Conservation (phyloP, 2,113 vertebrate genomes). For the Oceanodroma tethys region DNA sequence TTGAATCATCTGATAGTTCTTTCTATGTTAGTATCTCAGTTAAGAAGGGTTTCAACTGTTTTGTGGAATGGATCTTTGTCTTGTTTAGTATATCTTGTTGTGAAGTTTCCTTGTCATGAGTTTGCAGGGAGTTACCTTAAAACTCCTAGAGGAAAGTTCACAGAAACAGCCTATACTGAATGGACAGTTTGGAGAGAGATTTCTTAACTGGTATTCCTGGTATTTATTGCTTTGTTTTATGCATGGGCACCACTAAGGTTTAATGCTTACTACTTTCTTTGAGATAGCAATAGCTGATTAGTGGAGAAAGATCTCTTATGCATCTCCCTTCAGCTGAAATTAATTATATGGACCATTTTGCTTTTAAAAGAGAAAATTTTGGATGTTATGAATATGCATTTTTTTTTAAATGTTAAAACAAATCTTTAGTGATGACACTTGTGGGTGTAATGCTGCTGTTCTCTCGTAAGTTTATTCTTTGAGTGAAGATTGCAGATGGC, state of each 20-base stretch:
- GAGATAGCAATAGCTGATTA: not conserved
- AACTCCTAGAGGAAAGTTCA: not conserved
- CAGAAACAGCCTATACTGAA: not conserved
- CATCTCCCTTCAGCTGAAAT: not conserved
- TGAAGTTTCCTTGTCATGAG: not conserved
- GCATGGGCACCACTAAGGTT: not conserved
- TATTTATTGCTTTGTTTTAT: not conserved
- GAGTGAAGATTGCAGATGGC: conserved; percentile 24
- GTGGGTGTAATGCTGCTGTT: conserved; percentile 49
- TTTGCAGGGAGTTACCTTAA: not conserved
- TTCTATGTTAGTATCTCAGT: not conserved
- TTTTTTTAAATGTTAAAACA: not conserved
- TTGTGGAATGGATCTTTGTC: not conserved
- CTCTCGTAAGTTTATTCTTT: conserved; percentile 2
- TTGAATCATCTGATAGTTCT: not conserved
- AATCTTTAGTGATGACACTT: conserved; percentile 5
- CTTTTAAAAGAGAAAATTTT: not conserved
- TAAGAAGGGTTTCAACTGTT: not conserved
- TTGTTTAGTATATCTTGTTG: not conserved
- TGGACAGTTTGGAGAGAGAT: not conserved
- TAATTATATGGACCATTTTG: not conserved
- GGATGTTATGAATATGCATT: conserved; percentile 2
- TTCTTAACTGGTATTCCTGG: not conserved
- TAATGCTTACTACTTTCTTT: not conserved
- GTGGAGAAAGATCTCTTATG: not conserved